Evolutionary conservation across 2,113 vertebrate species (phyloP), one percentile per base, ranked within the genome.

Genomic region (Synodontis membranacea): DNA sequence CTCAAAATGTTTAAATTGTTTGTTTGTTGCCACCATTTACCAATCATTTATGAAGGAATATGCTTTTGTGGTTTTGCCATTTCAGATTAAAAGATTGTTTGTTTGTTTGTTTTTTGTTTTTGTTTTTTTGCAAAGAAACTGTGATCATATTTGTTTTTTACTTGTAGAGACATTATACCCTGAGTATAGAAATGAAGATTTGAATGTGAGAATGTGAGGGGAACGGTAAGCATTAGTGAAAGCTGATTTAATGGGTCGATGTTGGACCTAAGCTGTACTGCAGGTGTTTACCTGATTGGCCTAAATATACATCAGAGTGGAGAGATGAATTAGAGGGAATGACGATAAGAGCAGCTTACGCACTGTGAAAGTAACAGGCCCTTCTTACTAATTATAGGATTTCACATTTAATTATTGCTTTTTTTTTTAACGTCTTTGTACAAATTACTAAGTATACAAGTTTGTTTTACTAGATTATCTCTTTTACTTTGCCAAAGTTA

Each of bases 401-500:
- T 79, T 86, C 60, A 93, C 92, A 92, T 91, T 93, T 86, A 75
- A 80, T 78, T 37, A 94, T 95, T 95, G 92, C 95, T 94, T 95
- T 94, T 28, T 60, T 34, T 96, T 94, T 96, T 94, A 94, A 92
- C 80, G 76, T 89, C 66, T 94, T 96, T 96, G 96, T 96, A 93
- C 95, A 90, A 87, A 91, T 86, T 81, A 90, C 91, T 92, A 89
- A 90, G 66, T 82, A 89, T 89, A 76, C 62, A 86, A 50, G 80
- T 90, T 25, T 39, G 54, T 86, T 95, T 93, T 94, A 93, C 93
- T 50, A 34, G 82, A 84, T 78, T 70, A 90, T 88, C 74, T 54
- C 87, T 85, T 95, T 86, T 80, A 48, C 95, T 98, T 97, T 96
- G 96, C 97, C 97, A 98, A 96, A 96, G 93, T 96, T 94, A 92